phyloP scores from a whole-genome alignment of 2,797 vertebrate species.

The Lophotriccus pileatus region DNA sequence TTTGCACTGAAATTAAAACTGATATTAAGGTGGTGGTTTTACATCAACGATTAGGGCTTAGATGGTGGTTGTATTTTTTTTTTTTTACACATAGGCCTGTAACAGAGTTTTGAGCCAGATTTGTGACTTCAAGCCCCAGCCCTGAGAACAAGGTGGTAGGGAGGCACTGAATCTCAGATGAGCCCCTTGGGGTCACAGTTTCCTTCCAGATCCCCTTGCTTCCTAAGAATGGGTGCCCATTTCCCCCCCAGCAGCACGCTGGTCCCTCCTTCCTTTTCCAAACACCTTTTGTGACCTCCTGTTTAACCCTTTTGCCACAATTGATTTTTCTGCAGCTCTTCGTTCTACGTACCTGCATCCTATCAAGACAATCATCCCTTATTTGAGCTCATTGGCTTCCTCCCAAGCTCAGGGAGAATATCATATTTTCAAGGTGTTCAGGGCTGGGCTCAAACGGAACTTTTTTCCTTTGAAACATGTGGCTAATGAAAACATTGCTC shows the following conservation, averaged over 20 bases:
- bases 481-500: background rate
- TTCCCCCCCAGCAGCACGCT: background rate
- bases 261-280: background rate
- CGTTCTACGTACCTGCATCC: background rate
- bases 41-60: background rate
- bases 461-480: background rate
- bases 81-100: background rate
- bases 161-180: background rate
- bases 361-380: background rate
- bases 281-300: background rate
- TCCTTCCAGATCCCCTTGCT: background rate
- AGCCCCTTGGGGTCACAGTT: background rate
- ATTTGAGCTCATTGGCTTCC: background rate
- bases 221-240: background rate
- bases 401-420: background rate
- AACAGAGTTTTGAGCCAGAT: background rate
- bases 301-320: background rate
- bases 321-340: background rate
- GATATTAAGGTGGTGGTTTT: background rate
- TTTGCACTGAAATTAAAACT: background rate
- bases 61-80: background rate
- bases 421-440: background rate
- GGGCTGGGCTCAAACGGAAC: background rate
- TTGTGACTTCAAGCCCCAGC: background rate
- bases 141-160: background rate